phyloP scores from a whole-genome alignment of 2,888 invertebrate species.

The Euzetes globulus region DNA sequence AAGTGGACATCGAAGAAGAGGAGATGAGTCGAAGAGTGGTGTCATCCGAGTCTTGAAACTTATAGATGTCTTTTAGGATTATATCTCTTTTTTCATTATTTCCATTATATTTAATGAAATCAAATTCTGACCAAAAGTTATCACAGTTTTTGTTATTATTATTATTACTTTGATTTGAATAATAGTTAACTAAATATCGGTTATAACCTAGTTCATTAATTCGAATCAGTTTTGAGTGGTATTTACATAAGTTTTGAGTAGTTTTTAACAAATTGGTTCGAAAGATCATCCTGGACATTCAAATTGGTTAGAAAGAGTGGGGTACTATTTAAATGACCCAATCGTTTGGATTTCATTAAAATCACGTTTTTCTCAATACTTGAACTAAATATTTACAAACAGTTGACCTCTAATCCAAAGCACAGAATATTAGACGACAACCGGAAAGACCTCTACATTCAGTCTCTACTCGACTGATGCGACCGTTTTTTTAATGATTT shows the following conservation, averaged over 20 bases:
- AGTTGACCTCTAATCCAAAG: no score
- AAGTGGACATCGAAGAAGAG: not conserved
- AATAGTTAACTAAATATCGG: not conserved
- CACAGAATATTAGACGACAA: no score
- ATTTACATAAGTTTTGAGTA: not conserved
- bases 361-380: no score
- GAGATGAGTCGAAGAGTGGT: not conserved
- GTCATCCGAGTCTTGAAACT: not conserved
- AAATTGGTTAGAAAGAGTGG: no score
- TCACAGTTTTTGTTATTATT: not conserved
- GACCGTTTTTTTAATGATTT: no score
- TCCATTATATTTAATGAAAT: not conserved
- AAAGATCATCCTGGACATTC: no score
- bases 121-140: constrained; percentile 5
- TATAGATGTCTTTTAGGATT: not conserved
- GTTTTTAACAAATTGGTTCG: not conserved
- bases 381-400: no score
- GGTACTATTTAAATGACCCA: no score
- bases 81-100: not conserved
- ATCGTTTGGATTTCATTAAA: no score
- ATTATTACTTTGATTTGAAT: not conserved
- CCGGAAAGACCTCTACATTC: no score
- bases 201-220: not conserved
- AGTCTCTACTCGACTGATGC: no score
- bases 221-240: not conserved